phyloP scores from a whole-genome alignment of 2,888 invertebrate genomes.

The Leuctra nigra region DNA sequence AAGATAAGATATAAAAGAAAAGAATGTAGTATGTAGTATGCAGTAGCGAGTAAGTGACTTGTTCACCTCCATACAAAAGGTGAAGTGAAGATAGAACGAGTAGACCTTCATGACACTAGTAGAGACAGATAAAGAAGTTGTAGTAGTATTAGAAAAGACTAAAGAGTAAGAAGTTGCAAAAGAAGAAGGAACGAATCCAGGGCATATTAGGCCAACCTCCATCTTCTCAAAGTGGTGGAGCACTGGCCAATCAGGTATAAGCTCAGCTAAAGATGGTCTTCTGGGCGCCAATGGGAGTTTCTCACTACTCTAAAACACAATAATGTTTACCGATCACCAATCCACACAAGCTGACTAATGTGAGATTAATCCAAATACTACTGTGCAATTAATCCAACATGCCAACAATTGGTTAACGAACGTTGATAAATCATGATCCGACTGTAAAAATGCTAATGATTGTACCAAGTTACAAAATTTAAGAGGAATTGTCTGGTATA shows the following conservation, averaged over 20 bases:
- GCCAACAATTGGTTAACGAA: too few relatives aligned
- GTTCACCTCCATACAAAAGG: not conserved
- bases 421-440: too few relatives aligned
- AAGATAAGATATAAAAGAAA: not conserved
- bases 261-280: slow-evolving; percentile 86
- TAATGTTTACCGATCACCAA: slow-evolving; percentile 20
- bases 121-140: not conserved
- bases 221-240: slow-evolving; percentile 74
- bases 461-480: too few relatives aligned
- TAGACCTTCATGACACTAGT: not conserved
- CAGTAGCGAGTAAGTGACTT: too few relatives aligned
- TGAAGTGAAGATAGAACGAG: slow-evolving; percentile 14
- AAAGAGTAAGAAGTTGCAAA: slow-evolving; percentile 23
- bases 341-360: not conserved
- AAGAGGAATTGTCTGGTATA: too few relatives aligned
- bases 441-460: too few relatives aligned
- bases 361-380: not conserved
- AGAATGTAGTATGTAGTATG: too few relatives aligned
- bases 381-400: too few relatives aligned
- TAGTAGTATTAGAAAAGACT: slow-evolving; percentile 12
- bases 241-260: slow-evolving; percentile 95
- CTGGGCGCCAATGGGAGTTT: slow-evolving; percentile 53
- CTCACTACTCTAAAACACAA: slow-evolving; percentile 37
- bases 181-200: slow-evolving; percentile 28
- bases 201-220: slow-evolving; percentile 65